Percentiles rank a stretch among this genome's conserved stretches.
Evolutionary conservation across 2,113 vertebrate genomes (phyloP).

Genomic region (Fregetta grallaria): DNA sequence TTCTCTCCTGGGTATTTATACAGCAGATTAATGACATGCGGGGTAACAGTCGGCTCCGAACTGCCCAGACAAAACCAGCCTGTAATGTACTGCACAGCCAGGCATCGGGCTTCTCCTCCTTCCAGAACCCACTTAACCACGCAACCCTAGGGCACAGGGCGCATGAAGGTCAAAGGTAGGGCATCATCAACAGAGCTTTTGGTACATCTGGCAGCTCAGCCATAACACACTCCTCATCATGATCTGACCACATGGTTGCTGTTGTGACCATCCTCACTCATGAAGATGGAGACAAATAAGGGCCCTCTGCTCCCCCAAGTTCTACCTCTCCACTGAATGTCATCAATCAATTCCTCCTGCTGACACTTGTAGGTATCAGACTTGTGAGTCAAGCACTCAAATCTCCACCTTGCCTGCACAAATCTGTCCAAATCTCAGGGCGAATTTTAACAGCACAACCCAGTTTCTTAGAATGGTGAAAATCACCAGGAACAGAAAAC

Average conservation of each 20-base stretch:
- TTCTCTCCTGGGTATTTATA: neutral
- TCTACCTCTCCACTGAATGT: neutral
- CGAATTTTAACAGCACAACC: neutral
- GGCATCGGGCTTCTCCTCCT: neutral
- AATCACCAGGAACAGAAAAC: neutral
- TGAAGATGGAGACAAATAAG: neutral
- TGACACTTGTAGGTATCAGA: neutral
- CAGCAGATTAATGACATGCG: fast-evolving
- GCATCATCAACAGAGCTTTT: neutral
- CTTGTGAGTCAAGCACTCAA: neutral
- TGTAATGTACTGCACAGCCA: neutral
- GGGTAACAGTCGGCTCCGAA: neutral
- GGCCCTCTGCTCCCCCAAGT: neutral
- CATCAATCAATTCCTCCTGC: neutral
- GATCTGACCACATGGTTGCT: neutral
- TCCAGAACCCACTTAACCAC: neutral
- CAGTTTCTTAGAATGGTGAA: neutral
- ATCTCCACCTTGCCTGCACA: neutral
- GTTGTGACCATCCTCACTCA: neutral
- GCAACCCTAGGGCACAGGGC: neutral
- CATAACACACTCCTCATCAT: neutral
- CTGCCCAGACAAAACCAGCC: neutral
- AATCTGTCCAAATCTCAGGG: neutral
- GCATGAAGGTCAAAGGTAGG: neutral
- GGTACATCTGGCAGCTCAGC: neutral